Evolutionary conservation across 2,797 vertebrate genomes (phyloP), one percentile per base, ranked within the genome.

Genomic region (Bradypus variegatus): DNA sequence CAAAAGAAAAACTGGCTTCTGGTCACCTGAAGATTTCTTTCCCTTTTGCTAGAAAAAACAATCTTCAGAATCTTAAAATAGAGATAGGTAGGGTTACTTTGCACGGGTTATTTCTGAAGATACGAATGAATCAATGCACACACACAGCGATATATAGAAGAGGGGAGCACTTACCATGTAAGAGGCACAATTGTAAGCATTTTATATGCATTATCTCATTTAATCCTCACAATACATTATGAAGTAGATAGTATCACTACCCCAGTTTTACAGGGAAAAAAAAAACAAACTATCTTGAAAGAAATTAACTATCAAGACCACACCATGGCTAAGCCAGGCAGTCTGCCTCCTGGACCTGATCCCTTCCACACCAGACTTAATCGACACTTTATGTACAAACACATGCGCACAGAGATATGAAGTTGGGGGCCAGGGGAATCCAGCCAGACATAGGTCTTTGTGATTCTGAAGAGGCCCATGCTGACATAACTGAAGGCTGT

Each of bases 221-320:
- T 27, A 75, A 69, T 92, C 58, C 38, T 85, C 69, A 60, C 31
- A 38, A 10, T 45, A 64, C 85, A 19, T 45, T 65, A 8, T 2
- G 65, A 94, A 14, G 27, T 55, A 48, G 31, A 79, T 73, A 29
- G 60, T 65, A 38, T 69, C 77, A 41, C 75, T 65, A 45, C 23
- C 82, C 27, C 53, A 38, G 38, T 73, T 88, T 94, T 67, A 78
- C 31, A 64, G 78, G 55, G 86, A 92, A 87, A 87, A 36, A 89
- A 92, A 87, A 85, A 36, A 93, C n/a, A 91, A 91, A 29, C 53
- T 60, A 92, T 72, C 6, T 75, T 78, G 16, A 83, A 62, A 94
- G 70, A 89, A 31, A 73, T 80, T 62, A 72, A 62, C 33, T 36
- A 89, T 67, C 77, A 70, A 89, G n/a, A 41, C 87, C 60, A 82